Evolutionary conservation across 1,140 invertebrate species (phyloP).

Genomic region (Caenorhabditis tropicalis): DNA sequence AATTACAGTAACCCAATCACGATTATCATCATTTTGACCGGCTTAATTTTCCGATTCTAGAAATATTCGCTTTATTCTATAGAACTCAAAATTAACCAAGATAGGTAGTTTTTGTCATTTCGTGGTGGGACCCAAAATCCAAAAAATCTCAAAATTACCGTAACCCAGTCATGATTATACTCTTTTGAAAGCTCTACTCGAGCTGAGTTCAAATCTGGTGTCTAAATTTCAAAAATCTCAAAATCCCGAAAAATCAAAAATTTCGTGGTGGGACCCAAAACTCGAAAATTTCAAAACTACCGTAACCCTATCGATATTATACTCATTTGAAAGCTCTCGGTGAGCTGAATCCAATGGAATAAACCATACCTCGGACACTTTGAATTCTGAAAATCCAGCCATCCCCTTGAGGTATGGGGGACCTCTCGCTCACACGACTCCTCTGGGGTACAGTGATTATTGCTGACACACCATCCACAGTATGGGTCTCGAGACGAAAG

Average conservation of each 20-base stretch:
- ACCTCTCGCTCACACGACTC: slow-evolving; percentile 57
- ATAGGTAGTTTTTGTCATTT: too few relatives aligned
- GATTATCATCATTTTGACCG: too few relatives aligned
- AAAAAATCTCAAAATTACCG: not conserved
- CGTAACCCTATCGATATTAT: too few relatives aligned
- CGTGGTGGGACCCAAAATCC: too few relatives aligned
- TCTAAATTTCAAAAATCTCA: not conserved
- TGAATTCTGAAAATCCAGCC: slow-evolving; percentile 70
- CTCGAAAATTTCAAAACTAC: not conserved
- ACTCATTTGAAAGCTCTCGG: too few relatives aligned
- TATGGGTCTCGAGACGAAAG: slow-evolving; percentile 66
- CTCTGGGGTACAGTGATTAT: slow-evolving; percentile 46
- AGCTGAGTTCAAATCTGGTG: not conserved
- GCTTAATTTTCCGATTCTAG: too few relatives aligned
- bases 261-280: not conserved
- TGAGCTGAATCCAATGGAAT: not conserved
- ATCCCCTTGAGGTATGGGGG: slow-evolving; percentile 58
- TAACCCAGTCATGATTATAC: not conserved
- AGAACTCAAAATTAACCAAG: too few relatives aligned
- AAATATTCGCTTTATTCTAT: too few relatives aligned
- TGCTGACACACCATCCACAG: slow-evolving; percentile 68
- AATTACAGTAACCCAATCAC: too few relatives aligned
- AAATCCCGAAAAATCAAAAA: not conserved
- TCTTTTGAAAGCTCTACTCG: not conserved
- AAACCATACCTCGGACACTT: slow-evolving; percentile 63